phyloP scores from a whole-genome alignment of 2,888 invertebrate species.

The Aethes cnicana region DNA sequence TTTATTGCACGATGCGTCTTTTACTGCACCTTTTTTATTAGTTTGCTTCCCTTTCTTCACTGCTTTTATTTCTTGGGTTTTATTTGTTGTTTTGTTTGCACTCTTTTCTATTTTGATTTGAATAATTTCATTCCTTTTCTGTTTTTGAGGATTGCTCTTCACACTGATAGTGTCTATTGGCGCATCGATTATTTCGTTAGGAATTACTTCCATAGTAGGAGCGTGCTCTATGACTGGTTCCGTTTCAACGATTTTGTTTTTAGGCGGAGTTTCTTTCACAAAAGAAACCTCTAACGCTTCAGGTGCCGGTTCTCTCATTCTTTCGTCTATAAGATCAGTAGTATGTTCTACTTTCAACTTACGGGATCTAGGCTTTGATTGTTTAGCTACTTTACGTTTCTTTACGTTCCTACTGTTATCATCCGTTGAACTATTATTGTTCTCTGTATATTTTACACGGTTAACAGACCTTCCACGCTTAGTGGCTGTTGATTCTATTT shows the following conservation, averaged over 20 bases:
- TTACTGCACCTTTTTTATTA: slow-evolving; percentile 9
- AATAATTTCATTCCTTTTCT: slow-evolving; percentile 32
- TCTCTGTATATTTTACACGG: slow-evolving; percentile 40
- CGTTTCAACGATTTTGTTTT: slow-evolving; percentile 35
- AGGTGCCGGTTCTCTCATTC: slow-evolving; percentile 49
- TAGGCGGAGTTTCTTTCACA: slow-evolving; percentile 37
- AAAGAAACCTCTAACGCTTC: slow-evolving; percentile 57
- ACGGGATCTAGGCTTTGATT: slow-evolving; percentile 19
- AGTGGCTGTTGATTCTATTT: slow-evolving; percentile 40
- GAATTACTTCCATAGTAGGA: slow-evolving; percentile 54
- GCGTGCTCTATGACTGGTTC: slow-evolving; percentile 38
- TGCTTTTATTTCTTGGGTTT: slow-evolving; percentile 25
- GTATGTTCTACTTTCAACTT: slow-evolving; percentile 33
- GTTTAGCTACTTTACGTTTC: slow-evolving; percentile 37
- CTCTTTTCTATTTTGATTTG: slow-evolving; percentile 34
- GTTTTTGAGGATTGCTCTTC: slow-evolving; percentile 26
- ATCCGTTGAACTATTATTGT: slow-evolving; percentile 37
- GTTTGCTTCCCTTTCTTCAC: slow-evolving; percentile 31
- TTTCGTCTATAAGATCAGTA: slow-evolving; percentile 54
- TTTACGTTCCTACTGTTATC: slow-evolving; percentile 35
- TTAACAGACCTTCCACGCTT: slow-evolving; percentile 35
- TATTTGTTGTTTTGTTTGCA: slow-evolving; percentile 31
- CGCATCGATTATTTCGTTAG: slow-evolving; percentile 33
- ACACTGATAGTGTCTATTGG: slow-evolving; percentile 13
- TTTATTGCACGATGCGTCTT: slow-evolving; percentile 7